These are phyloP conservation scores for Charaxes varanes DNA, from an alignment of 1,140 invertebrate genomes.

Conservation along the genomic window DNA sequence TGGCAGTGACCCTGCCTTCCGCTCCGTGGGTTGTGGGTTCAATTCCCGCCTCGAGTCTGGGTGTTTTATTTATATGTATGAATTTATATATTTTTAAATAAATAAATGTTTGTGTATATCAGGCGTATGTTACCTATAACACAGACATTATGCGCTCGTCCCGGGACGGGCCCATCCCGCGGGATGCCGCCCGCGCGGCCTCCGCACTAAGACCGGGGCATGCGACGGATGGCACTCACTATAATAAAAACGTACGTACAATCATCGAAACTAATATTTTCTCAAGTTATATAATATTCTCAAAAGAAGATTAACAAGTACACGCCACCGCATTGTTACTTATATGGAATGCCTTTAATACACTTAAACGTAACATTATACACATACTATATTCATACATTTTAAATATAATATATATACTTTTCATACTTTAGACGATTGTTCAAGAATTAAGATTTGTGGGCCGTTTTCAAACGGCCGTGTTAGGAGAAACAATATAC, in stretches of 20 bases:
- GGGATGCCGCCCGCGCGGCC: no score
- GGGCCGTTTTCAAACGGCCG: slow-evolving; percentile 19
- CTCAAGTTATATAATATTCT: slow-evolving; percentile 37
- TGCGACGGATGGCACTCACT: slow-evolving; percentile 61
- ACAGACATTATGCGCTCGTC: no score
- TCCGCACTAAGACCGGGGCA: slow-evolving; percentile 8
- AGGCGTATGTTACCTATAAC: no score
- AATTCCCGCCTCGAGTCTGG: no score
- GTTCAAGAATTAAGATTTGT: slow-evolving; percentile 33
- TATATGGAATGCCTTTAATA: slow-evolving; percentile 68
- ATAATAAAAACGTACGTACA: slow-evolving; percentile 39
- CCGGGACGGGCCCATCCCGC: no score
- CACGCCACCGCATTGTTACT: slow-evolving; percentile 65
- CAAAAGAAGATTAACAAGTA: slow-evolving; percentile 33
- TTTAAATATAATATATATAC: slow-evolving; percentile 27
- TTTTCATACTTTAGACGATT: slow-evolving; percentile 45
- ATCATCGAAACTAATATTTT: slow-evolving; percentile 34
- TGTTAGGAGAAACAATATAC: not conserved
- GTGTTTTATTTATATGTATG: no score
- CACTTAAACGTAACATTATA: slow-evolving; percentile 65
- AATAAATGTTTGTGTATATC: no score
- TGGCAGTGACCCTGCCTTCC: no score
- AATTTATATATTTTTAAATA: no score
- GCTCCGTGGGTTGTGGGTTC: no score
- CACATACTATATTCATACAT: slow-evolving; percentile 58